These are phyloP conservation scores for Oikopleura dioica DNA, from an alignment of 23 tunicate species.

Conservation along the genomic window DNA sequence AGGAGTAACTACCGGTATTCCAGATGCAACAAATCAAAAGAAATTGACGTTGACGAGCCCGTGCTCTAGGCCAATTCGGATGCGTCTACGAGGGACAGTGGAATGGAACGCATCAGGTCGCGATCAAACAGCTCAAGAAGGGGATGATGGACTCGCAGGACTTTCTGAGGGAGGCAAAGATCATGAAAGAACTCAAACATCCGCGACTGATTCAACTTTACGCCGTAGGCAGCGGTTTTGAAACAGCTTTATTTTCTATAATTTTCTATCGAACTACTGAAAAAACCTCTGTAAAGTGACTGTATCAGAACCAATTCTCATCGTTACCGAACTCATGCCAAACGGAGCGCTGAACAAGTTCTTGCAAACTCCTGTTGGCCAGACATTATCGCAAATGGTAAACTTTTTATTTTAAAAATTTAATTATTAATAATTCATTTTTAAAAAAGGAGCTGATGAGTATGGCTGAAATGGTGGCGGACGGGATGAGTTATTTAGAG, in stretches of 20 bases:
- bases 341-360: slow-evolving; percentile 36
- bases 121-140: slow-evolving; percentile 49
- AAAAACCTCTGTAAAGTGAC: background rate
- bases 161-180: slow-evolving; percentile 57
- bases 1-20: too few species aligned
- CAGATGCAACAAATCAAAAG: too few species aligned
- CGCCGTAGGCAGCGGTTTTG: slow-evolving; percentile 38
- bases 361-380: slow-evolving; percentile 16
- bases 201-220: slow-evolving; percentile 59
- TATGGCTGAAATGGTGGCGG: slow-evolving; percentile 70
- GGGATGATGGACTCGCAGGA: slow-evolving; percentile 62
- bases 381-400: background rate
- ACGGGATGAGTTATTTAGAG: slow-evolving; percentile 85
- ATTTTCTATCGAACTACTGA: background rate
- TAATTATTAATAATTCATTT: too few species aligned
- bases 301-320: slow-evolving; percentile 27
- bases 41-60: too few species aligned
- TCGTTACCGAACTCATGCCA: slow-evolving; percentile 36
- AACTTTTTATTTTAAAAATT: background rate
- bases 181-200: slow-evolving; percentile 63
- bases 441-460: slow-evolving; percentile 41
- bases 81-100: slow-evolving; percentile 54
- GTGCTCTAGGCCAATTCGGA: slow-evolving; percentile 85
- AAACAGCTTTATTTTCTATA: background rate
- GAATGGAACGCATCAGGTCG: slow-evolving; percentile 54